A percentile compares a stretch with the other conserved stretches of the same genome.
Conservation (phyloP, 2,113 vertebrate genomes). For the Erythrolamprus reginae region DNA sequence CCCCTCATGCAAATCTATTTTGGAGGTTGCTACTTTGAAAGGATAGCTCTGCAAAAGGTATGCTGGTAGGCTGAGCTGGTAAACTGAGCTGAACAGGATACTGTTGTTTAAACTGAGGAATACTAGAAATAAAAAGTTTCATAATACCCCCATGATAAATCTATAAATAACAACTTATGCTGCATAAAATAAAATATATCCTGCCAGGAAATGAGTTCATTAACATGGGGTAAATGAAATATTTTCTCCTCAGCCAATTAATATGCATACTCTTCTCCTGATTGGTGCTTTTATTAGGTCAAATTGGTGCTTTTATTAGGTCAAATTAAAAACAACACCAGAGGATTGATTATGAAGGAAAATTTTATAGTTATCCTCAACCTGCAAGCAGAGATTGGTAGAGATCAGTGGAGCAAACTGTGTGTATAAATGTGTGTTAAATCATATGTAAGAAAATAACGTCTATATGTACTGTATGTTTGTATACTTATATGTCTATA, state of each 20-base stretch:
- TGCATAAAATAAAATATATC: neutral
- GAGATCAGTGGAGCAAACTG: neutral
- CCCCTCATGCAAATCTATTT: neutral
- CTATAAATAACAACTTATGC: neutral
- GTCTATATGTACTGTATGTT: neutral
- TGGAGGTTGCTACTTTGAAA: neutral
- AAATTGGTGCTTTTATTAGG: too few relatives aligned
- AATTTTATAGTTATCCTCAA: neutral
- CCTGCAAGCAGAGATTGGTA: neutral
- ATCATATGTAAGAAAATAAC: neutral
- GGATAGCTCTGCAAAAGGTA: neutral
- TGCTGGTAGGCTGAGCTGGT: neutral
- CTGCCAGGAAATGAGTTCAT: neutral
- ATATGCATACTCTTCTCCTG: neutral
- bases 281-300: neutral
- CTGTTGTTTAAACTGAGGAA: neutral
- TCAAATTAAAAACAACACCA: neutral
- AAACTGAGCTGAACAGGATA: too few relatives aligned
- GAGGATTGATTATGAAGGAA: neutral
- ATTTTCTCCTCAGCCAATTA: neutral
- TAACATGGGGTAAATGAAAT: neutral
- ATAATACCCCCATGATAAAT: neutral
- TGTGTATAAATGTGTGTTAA: neutral
- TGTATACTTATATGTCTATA: neutral
- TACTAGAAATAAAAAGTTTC: neutral